These are phyloP conservation scores for Harmothoe impar DNA, from an alignment of 2,888 invertebrate species.

Conservation along the genomic window DNA sequence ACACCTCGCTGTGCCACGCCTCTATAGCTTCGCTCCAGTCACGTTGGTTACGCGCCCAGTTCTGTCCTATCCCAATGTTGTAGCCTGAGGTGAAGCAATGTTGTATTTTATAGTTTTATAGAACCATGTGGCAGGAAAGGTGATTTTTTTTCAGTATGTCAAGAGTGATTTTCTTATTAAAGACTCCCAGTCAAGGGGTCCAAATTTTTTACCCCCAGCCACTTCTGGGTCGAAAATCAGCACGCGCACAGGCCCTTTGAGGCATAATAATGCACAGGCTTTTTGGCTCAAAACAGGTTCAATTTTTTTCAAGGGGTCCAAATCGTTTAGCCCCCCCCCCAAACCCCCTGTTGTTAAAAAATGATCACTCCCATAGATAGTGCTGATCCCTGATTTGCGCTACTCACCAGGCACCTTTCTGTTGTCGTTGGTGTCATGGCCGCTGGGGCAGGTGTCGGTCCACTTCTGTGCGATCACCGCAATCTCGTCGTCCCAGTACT, in stretches of 20 bases:
- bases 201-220: too few relatives aligned
- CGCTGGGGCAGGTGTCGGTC: conserved; percentile 75
- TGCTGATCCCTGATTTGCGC: not conserved
- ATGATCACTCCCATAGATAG: too few relatives aligned
- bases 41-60: conserved; percentile 75
- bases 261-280: too few relatives aligned
- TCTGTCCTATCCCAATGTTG: conserved; percentile 75
- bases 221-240: not conserved
- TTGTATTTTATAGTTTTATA: not conserved
- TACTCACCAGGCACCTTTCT: not conserved
- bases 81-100: conserved; percentile 72
- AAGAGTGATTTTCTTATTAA: not conserved
- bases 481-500: conserved; percentile 74
- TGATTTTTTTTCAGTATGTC: not conserved
- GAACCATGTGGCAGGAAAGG: not conserved
- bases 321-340: too few relatives aligned
- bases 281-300: too few relatives aligned
- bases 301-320: too few relatives aligned
- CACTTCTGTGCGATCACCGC: conserved; percentile 76
- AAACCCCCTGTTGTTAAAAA: too few relatives aligned
- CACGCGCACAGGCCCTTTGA: too few relatives aligned
- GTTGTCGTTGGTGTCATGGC: conserved; percentile 70
- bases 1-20: conserved; percentile 76
- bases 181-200: too few relatives aligned
- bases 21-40: conserved; percentile 74